Conservation (phyloP, 2,888 invertebrate genomes). For the Philopedon plagiatum region DNA sequence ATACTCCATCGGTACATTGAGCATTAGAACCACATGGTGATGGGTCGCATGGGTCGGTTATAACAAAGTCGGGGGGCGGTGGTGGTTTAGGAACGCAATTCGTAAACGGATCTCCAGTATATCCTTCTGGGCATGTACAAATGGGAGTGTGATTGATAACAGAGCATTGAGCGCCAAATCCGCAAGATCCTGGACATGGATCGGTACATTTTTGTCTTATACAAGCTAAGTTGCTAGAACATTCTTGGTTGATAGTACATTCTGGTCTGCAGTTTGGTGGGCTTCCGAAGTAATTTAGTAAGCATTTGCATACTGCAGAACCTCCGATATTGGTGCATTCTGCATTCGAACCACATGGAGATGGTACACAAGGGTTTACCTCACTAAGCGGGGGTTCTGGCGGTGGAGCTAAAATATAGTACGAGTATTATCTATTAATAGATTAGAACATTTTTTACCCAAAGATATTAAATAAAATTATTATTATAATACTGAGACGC, state of each 20-base stretch:
- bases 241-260: conserved; percentile 77
- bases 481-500: no score
- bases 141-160: conserved; percentile 80
- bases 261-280: conserved; percentile 80
- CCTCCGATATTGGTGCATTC: conserved; percentile 76
- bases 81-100: conserved; percentile 71
- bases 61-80: conserved; percentile 55
- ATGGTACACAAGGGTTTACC: conserved; percentile 77
- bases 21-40: conserved; percentile 83
- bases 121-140: conserved; percentile 76
- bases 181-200: conserved; percentile 78
- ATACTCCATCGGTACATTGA: conserved; percentile 77
- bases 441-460: no score
- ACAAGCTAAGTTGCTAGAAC: conserved; percentile 73
- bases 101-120: conserved; percentile 76
- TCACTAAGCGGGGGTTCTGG: conserved; percentile 64
- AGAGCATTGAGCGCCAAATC: conserved; percentile 74
- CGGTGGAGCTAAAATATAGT: conserved; percentile 58
- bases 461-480: no score
- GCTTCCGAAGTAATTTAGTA: conserved; percentile 73
- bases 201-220: conserved; percentile 73
- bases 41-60: conserved; percentile 69
- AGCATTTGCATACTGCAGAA: conserved; percentile 76
- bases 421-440: no score
- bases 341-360: conserved; percentile 86